phyloP scores from a whole-genome alignment of 2,113 vertebrate species.

The Dunckerocampus dactyliophorus region DNA sequence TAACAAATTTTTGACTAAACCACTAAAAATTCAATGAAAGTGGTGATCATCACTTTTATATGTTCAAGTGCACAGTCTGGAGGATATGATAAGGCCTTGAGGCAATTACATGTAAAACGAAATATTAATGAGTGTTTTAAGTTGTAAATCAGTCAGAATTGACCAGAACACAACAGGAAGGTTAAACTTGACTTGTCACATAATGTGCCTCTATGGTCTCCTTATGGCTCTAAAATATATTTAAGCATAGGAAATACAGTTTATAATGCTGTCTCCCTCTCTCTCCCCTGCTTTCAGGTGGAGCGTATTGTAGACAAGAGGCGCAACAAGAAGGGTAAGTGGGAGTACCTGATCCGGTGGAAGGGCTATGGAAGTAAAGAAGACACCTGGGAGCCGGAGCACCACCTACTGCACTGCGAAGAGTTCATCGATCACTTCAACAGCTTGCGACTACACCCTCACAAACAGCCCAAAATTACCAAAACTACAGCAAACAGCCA shows the following conservation, averaged over 20 bases:
- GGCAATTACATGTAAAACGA: slow-evolving; percentile 9
- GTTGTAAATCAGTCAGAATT: neutral
- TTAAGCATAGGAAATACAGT: neutral
- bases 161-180: too few species aligned
- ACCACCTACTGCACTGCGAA: slow-evolving; percentile 93
- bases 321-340: slow-evolving; percentile 96
- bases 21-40: slow-evolving; percentile 2
- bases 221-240: slow-evolving; percentile 2
- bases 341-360: slow-evolving; percentile 97
- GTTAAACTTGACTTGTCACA: slow-evolving; percentile 25
- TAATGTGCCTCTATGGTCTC: slow-evolving; percentile 12
- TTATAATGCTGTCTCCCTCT: slow-evolving; percentile 4
- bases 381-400: slow-evolving; percentile 96
- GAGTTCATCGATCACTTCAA: slow-evolving; percentile 98
- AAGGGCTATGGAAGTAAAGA: slow-evolving; percentile 95
- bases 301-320: slow-evolving; percentile 97
- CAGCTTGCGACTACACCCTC: slow-evolving; percentile 77
- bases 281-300: slow-evolving; percentile 74
- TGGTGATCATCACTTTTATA: neutral
- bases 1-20: neutral
- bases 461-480: slow-evolving; percentile 78
- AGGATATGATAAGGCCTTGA: slow-evolving; percentile 11
- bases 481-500: slow-evolving; percentile 72
- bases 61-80: slow-evolving; percentile 8
- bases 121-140: slow-evolving; percentile 13